These are phyloP conservation scores for Herpailurus yagouaroundi DNA, from an alignment of 2,113 vertebrate genomes.

Conservation along the genomic window DNA sequence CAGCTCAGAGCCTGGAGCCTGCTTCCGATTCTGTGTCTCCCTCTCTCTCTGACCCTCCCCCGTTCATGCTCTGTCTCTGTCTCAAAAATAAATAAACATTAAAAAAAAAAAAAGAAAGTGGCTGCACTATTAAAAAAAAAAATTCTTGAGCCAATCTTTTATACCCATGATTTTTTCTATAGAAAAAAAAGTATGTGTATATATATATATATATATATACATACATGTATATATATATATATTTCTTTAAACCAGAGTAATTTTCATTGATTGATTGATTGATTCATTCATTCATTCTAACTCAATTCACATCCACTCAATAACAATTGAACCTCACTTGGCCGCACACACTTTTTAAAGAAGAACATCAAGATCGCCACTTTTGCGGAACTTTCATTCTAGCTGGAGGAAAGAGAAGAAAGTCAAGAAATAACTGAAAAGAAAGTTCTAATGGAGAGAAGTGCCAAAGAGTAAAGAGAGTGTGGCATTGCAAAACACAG, in stretches of 20 bases:
- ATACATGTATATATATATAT: not conserved
- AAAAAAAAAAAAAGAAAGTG: too few relatives aligned
- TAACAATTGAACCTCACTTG: not conserved
- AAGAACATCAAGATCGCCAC: not conserved
- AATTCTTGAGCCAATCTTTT: not conserved
- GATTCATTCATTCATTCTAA: not conserved
- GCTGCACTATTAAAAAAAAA: too few relatives aligned
- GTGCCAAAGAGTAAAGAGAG: not conserved
- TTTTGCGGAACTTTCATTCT: not conserved
- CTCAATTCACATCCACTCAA: not conserved
- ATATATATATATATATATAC: not conserved
- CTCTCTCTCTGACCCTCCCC: too few relatives aligned
- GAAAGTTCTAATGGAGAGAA: not conserved
- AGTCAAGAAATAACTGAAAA: not conserved
- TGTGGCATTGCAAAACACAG: accelerated
- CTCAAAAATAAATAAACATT: too few relatives aligned
- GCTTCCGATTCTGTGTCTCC: too few relatives aligned
- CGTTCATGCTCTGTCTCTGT: too few relatives aligned
- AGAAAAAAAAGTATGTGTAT: not conserved
- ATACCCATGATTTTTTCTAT: not conserved
- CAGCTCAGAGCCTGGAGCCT: too few relatives aligned
- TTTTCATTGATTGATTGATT: too few relatives aligned
- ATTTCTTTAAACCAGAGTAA: not conserved
- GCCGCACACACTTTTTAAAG: not conserved
- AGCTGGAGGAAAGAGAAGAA: not conserved